A percentile compares a stretch with the other conserved stretches of the same genome.
These are phyloP conservation scores for Trachelus stipa DNA, from an alignment of 2,888 invertebrate genomes.

Conservation along the genomic window DNA sequence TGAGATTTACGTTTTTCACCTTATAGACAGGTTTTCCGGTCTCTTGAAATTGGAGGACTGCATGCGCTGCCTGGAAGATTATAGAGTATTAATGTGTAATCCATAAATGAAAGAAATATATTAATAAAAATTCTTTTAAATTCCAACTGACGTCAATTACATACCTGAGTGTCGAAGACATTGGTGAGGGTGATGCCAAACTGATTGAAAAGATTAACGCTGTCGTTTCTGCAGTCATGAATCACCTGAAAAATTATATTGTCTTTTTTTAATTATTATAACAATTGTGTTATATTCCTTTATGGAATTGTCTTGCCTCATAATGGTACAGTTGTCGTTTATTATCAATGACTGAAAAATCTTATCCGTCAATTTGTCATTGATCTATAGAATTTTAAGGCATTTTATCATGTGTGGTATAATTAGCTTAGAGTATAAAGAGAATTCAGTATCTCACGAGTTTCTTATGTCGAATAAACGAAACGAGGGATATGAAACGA, in stretches of 20 bases:
- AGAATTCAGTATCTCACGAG: neutral
- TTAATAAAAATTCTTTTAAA: neutral
- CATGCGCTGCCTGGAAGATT: conserved; percentile 80
- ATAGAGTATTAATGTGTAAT: conserved; percentile 1
- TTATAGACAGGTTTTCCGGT: conserved; percentile 93
- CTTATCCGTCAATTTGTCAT: neutral
- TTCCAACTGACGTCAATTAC: neutral
- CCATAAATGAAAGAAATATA: neutral
- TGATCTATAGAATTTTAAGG: neutral
- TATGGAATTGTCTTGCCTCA: too few relatives aligned
- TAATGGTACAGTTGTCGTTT: neutral
- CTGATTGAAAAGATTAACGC: conserved; percentile 87
- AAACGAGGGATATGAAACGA: neutral
- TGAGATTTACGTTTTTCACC: conserved; percentile 91
- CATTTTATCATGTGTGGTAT: neutral
- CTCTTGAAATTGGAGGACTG: conserved; percentile 90
- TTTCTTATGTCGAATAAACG: neutral
- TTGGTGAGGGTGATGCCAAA: conserved; percentile 85
- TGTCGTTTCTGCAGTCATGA: conserved; percentile 93
- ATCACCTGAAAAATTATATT: conserved; percentile 72
- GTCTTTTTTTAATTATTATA: neutral
- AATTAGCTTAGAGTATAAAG: neutral
- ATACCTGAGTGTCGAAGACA: conserved; percentile 90
- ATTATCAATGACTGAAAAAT: neutral
- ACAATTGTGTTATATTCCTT: neutral